These are phyloP conservation scores for Ichneumoninae sp. DNA, from an alignment of 2,888 invertebrate species.

Conservation along the genomic window DNA sequence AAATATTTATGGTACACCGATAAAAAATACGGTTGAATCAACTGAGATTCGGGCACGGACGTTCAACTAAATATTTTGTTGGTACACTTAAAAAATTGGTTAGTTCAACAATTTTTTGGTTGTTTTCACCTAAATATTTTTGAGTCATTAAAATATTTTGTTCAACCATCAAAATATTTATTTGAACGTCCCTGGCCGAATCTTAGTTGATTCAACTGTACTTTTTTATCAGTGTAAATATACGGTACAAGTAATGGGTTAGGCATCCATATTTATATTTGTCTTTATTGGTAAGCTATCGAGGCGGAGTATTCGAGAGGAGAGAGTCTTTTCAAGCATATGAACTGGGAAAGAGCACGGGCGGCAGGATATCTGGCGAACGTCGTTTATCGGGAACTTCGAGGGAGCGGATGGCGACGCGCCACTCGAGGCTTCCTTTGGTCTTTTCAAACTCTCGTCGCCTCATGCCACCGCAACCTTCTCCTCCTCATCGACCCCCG, in stretches of 20 bases:
- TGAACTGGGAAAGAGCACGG: constrained; percentile 41
- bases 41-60: no score
- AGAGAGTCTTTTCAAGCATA: constrained; percentile 39
- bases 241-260: constrained; percentile 17
- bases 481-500: constrained; percentile 12
- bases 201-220: no score
- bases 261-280: constrained; percentile 59
- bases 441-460: constrained; percentile 49
- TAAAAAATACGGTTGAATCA: no score
- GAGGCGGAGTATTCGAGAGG: constrained; percentile 25
- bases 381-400: constrained; percentile 59
- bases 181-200: no score
- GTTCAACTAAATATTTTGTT: no score
- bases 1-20: not conserved
- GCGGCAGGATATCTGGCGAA: constrained; percentile 40
- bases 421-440: constrained; percentile 53
- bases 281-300: constrained; percentile 45
- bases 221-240: not conserved
- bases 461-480: constrained; percentile 7
- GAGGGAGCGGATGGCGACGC: constrained; percentile 35
- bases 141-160: no score
- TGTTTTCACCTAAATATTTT: no score
- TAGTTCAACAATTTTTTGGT: no score
- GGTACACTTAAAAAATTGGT: no score
- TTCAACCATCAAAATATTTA: no score